A percentile compares a stretch with the other conserved stretches of the same genome.
Conservation (phyloP, 2,888 invertebrate species). For the Poecilus cupreus region DNA sequence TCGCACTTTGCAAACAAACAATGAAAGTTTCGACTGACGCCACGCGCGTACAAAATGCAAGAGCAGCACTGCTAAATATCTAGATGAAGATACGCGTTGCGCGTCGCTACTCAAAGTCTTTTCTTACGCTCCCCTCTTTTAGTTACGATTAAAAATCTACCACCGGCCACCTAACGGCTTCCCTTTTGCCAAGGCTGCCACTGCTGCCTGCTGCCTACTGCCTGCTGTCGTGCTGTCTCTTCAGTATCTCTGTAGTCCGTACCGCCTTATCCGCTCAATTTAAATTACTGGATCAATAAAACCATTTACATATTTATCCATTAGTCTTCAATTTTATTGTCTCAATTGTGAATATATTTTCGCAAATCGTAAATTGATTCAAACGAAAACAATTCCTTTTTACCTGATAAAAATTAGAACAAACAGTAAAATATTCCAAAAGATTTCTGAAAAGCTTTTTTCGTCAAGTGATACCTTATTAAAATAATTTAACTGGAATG, state of each 20-base stretch:
- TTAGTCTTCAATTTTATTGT: conserved; percentile 30
- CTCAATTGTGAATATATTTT: conserved; percentile 35
- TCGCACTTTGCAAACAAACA: conserved; percentile 47
- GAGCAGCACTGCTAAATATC: conserved; percentile 29
- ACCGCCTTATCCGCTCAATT: conserved; percentile 20
- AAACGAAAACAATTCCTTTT: background rate
- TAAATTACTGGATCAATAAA: conserved; percentile 30
- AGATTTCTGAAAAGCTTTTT: background rate
- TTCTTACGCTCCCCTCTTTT: background rate
- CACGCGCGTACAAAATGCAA: conserved; percentile 32
- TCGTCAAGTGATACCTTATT: background rate
- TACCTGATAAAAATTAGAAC: background rate
- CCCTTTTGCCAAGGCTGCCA: too few species aligned
- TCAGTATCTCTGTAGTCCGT: background rate
- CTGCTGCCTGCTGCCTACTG: background rate
- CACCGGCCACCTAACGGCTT: background rate
- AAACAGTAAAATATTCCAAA: background rate
- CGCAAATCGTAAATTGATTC: conserved; percentile 25
- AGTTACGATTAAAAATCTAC: conserved; percentile 28
- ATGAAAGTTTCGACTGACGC: conserved; percentile 19
- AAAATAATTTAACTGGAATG: background rate
- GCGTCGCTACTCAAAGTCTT: background rate
- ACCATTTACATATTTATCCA: conserved; percentile 38
- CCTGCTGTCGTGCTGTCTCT: background rate
- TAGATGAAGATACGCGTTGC: conserved; percentile 10